These are phyloP conservation scores for Epinephelus awoara DNA, from an alignment of 2,797 vertebrate species.

Conservation along the genomic window DNA sequence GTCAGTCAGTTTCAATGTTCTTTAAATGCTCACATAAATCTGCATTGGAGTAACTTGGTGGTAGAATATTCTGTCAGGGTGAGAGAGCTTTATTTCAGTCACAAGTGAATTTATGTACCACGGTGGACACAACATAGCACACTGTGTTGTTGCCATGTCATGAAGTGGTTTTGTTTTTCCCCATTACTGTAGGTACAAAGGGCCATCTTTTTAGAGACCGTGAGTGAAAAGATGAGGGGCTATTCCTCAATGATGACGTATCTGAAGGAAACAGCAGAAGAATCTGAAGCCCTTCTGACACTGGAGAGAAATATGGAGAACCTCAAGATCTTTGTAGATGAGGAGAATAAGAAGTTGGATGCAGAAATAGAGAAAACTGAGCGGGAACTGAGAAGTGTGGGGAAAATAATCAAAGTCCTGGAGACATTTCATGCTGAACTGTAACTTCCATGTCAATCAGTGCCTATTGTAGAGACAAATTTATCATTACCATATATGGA, in stretches of 20 bases:
- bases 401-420: fast-evolving
- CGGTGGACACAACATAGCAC: not conserved
- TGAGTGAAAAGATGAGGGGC: fast-evolving
- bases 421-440: not conserved
- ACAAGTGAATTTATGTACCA: not conserved
- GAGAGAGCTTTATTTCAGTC: not conserved
- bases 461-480: not conserved
- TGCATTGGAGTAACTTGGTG: not conserved
- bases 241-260: fast-evolving
- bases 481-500: too few species aligned
- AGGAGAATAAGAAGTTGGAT: fast-evolving
- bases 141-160: not conserved
- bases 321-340: fast-evolving
- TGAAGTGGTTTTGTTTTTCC: not conserved
- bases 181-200: not conserved
- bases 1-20: not conserved
- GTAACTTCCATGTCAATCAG: not conserved
- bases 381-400: fast-evolving
- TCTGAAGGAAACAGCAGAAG: fast-evolving
- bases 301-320: fast-evolving
- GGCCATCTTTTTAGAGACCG: fast-evolving
- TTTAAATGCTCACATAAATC: not conserved
- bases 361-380: fast-evolving
- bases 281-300: fast-evolving
- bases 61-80: not conserved